Evolutionary conservation across 64 coral and sea anemone species (phyloP).

Genomic region (Montipora sp.): DNA sequence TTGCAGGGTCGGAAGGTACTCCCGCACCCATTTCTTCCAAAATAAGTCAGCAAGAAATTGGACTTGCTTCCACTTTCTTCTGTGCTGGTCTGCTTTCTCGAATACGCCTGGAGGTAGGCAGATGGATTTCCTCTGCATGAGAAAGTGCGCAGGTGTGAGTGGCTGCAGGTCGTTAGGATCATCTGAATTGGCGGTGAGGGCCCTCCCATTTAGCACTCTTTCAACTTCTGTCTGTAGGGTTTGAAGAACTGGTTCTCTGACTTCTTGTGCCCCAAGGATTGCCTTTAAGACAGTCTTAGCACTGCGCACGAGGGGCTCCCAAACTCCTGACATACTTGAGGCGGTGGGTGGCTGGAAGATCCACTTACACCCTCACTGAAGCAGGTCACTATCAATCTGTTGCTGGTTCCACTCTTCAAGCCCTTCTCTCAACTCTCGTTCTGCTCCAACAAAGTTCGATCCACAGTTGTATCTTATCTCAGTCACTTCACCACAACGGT

Average conservation of each 20-base stretch:
- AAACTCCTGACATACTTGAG: conserved; percentile 55
- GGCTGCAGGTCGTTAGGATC: conserved; percentile 12
- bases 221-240: conserved; percentile 59
- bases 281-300: conserved; percentile 44
- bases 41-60: conserved; percentile 17
- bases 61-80: conserved; percentile 46
- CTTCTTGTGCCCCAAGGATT: conserved; percentile 28
- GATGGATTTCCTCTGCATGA: conserved; percentile 42
- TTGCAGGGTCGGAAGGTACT: conserved; percentile 25
- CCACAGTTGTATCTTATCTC: background rate
- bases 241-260: conserved; percentile 41
- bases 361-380: conserved; percentile 54
- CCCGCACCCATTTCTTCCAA: conserved; percentile 34
- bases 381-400: conserved; percentile 36
- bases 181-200: conserved; percentile 30
- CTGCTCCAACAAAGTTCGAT: conserved; percentile 28
- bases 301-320: conserved; percentile 62
- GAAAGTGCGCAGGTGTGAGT: conserved; percentile 16
- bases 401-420: conserved; percentile 25
- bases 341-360: conserved; percentile 53
- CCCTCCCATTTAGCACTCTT: conserved; percentile 43
- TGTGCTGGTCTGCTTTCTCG: conserved; percentile 10
- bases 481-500: conserved; percentile 31
- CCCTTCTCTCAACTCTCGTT: conserved; percentile 45
- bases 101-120: conserved; percentile 38